A percentile compares a stretch with the other conserved stretches of the same genome.
Evolutionary conservation across 1,140 invertebrate genomes (phyloP).

Genomic region (Pachyrhynchus sulphureomaculatus): DNA sequence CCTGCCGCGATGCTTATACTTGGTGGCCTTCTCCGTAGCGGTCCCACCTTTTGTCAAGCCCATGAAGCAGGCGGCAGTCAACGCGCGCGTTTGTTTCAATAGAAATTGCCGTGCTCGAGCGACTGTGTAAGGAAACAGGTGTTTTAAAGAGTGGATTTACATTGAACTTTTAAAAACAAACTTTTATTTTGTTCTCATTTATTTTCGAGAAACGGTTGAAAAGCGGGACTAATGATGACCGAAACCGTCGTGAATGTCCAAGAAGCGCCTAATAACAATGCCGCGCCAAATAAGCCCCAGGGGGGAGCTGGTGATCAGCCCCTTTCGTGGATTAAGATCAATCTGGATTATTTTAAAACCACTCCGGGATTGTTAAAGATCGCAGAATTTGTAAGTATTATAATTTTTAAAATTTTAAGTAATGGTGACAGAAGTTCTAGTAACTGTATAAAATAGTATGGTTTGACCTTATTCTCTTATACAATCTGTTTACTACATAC

Average conservation of each 20-base stretch:
- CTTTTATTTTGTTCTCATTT: not conserved
- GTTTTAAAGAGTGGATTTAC: slow-evolving; percentile 6
- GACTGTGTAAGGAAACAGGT: slow-evolving; percentile 11
- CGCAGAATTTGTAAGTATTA: slow-evolving; percentile 66
- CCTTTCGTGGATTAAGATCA: slow-evolving; percentile 67
- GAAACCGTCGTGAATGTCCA: slow-evolving; percentile 67
- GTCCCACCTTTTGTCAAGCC: slow-evolving; percentile 17
- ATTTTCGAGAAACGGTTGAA: not conserved
- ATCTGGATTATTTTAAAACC: slow-evolving; percentile 73
- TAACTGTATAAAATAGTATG: not conserved
- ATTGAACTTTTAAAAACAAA: not conserved
- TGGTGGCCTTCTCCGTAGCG: slow-evolving; percentile 22
- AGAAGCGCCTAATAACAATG: slow-evolving; percentile 55
- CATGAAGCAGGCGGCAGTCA: slow-evolving; percentile 8
- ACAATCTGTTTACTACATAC: slow-evolving; percentile 7
- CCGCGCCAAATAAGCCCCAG: slow-evolving; percentile 52
- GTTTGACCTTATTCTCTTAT: slow-evolving; percentile 15
- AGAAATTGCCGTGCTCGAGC: slow-evolving; percentile 8
- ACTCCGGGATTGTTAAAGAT: slow-evolving; percentile 73
- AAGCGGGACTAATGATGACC: slow-evolving; percentile 57
- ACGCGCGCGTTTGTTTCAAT: slow-evolving; percentile 5
- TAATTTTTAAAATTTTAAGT: not conserved
- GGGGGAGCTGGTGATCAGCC: slow-evolving; percentile 49
- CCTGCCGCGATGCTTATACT: slow-evolving; percentile 12
- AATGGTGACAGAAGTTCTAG: too few relatives aligned